phyloP scores from a whole-genome alignment of 2,888 invertebrate genomes.

The Orthosia incerta region DNA sequence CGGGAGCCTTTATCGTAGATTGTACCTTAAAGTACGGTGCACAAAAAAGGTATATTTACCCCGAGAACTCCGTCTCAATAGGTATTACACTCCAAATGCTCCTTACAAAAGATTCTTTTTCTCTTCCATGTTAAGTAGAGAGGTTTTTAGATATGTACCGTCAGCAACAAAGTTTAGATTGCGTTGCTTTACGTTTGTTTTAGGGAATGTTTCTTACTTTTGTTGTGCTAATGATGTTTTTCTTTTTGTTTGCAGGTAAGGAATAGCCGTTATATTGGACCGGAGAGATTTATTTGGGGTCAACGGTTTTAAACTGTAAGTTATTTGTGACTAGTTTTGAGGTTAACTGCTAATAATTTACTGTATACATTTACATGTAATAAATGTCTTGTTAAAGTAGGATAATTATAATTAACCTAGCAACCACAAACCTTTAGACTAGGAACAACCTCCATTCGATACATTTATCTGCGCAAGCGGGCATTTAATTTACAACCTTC shows the following conservation, averaged over 20 bases:
- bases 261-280: not conserved
- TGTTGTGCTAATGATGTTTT: conserved; percentile 33
- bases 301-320: conserved; percentile 17
- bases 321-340: not conserved
- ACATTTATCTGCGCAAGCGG: not conserved
- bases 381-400: not conserved
- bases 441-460: not conserved
- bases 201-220: conserved; percentile 34
- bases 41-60: conserved; percentile 86
- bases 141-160: conserved; percentile 81
- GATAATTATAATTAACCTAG: not conserved
- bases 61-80: conserved; percentile 81
- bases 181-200: conserved; percentile 27
- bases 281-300: conserved; percentile 13
- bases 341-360: not conserved
- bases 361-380: not conserved
- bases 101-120: conserved; percentile 88
- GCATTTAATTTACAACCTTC: not conserved
- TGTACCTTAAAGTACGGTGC: conserved; percentile 76
- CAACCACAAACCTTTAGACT: not conserved
- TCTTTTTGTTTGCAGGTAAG: conserved; percentile 66
- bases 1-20: not conserved
- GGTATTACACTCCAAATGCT: conserved; percentile 86
- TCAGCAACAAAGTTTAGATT: conserved; percentile 64
- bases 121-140: conserved; percentile 87